A percentile compares a stretch with the other conserved stretches of the same genome.
Conservation (phyloP, 2,888 invertebrate genomes). For the Pegoplata infirma region DNA sequence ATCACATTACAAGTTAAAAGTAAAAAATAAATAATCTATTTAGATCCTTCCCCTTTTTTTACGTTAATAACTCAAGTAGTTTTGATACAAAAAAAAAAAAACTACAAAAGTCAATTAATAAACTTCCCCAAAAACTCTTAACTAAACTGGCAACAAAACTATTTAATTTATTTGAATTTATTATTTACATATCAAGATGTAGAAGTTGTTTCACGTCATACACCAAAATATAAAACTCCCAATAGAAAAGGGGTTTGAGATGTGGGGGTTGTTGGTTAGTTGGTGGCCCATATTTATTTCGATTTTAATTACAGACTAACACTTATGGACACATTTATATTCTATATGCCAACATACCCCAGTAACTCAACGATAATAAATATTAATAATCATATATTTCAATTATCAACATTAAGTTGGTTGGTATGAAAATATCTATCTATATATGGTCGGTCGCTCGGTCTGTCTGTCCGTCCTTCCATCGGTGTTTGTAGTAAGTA, state of each 20-base stretch:
- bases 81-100: background rate
- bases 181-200: conserved; percentile 23
- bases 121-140: conserved; percentile 1
- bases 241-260: background rate
- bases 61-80: background rate
- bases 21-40: conserved; percentile 31
- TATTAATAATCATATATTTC: conserved; percentile 77
- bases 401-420: conserved; percentile 68
- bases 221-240: conserved; percentile 19
- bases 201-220: background rate
- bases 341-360: too few relatives aligned
- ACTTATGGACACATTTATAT: conserved; percentile 9
- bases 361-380: conserved; percentile 68
- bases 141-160: too few relatives aligned
- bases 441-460: background rate
- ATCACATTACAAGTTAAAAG: too few relatives aligned
- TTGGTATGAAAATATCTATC: background rate
- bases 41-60: background rate
- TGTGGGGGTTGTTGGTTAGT: background rate
- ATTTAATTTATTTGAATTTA: conserved; percentile 4
- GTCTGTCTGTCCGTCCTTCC: background rate
- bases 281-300: conserved; percentile 51
- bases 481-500: background rate
- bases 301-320: conserved; percentile 53
- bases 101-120: conserved; percentile 37